phyloP scores from a whole-genome alignment of 1,140 invertebrate genomes.

The Pemphigus obesinymphae region DNA sequence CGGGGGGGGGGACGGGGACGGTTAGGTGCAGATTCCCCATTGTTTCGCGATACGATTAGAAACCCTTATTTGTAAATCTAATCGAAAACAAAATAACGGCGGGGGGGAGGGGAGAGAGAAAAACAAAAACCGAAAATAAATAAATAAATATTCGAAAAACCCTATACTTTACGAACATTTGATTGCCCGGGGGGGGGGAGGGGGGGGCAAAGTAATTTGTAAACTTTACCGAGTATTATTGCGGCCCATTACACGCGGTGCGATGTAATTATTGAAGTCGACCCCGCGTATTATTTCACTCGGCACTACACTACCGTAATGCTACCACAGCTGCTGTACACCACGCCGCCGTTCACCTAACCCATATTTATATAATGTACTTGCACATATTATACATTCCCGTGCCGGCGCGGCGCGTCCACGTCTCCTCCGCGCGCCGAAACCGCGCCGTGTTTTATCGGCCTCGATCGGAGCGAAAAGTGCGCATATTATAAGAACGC shows the following conservation, averaged over 20 bases:
- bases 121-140: constrained; percentile 36
- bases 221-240: constrained; percentile 22
- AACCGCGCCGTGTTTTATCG: constrained; percentile 9
- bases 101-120: too few relatives aligned
- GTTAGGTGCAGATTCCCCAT: constrained; percentile 27
- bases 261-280: constrained; percentile 4
- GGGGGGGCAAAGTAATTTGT: constrained; percentile 31
- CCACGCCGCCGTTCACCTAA: too few relatives aligned
- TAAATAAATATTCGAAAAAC: constrained; percentile 9
- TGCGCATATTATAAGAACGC: too few relatives aligned
- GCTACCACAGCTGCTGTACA: too few relatives aligned
- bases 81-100: constrained; percentile 41
- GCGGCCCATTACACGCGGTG: neutral
- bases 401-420: neutral
- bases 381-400: neutral
- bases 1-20: neutral
- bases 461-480: too few relatives aligned
- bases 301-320: neutral
- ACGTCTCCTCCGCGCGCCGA: neutral
- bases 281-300: neutral
- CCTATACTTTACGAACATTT: constrained; percentile 33
- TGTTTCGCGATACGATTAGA: constrained; percentile 13
- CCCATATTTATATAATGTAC: too few relatives aligned
- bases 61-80: constrained; percentile 41
- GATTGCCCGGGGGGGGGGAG: neutral